Evolutionary conservation across 2,113 vertebrate species (phyloP).

Genomic region (Etheostoma cragini): DNA sequence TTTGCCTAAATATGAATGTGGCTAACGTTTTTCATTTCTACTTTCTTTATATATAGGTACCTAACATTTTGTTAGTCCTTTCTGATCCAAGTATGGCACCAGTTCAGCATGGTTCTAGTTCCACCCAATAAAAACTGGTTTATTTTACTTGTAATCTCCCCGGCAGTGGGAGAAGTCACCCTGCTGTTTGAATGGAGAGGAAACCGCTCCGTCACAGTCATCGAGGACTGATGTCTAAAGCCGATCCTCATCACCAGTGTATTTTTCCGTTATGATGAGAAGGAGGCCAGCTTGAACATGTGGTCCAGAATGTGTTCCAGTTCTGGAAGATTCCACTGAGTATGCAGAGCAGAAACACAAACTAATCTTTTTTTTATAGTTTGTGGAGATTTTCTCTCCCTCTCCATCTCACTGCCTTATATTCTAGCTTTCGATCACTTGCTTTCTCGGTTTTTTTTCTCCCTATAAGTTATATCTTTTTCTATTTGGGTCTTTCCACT

Average conservation of each 20-base stretch:
- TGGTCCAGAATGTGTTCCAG: slow-evolving; percentile 29
- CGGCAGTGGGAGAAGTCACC: not conserved
- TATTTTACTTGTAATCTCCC: slow-evolving; percentile 8
- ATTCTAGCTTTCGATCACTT: not conserved
- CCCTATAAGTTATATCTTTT: not conserved
- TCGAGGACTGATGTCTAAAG: slow-evolving; percentile 16
- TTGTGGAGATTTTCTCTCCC: slow-evolving; percentile 18
- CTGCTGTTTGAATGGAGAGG: slow-evolving; percentile 1
- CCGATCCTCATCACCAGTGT: slow-evolving; percentile 12
- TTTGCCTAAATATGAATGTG: too few relatives aligned
- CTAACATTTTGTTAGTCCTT: not conserved
- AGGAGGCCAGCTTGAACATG: slow-evolving; percentile 49
- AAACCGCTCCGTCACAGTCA: slow-evolving; percentile 13
- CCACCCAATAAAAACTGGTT: slow-evolving; percentile 2
- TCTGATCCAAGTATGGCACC: not conserved
- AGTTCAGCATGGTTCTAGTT: not conserved
- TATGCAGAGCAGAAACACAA: slow-evolving; percentile 40
- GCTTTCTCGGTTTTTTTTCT: not conserved
- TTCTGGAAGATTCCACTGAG: slow-evolving; percentile 54
- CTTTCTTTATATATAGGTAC: too few relatives aligned
- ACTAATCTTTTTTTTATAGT: slow-evolving; percentile 41
- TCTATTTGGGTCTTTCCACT: not conserved
- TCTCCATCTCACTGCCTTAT: not conserved
- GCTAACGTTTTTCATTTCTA: not conserved
- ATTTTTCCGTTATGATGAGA: slow-evolving; percentile 59